Conservation (phyloP, 1,140 invertebrate genomes). For the Dendrolimus punctatus region DNA sequence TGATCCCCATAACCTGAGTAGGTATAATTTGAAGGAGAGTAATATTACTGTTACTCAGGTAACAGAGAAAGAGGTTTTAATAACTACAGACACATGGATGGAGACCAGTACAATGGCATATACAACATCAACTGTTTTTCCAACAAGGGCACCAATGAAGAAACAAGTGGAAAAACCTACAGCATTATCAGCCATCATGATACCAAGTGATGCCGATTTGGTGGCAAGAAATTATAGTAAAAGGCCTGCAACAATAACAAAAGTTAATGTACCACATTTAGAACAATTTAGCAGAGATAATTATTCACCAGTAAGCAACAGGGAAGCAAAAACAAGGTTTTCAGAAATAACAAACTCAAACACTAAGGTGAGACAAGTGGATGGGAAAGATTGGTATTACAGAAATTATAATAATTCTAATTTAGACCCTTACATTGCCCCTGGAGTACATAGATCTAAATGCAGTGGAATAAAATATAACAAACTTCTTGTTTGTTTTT, state of each 20-base stretch:
- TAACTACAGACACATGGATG: constrained; percentile 62
- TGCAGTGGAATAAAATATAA: constrained; percentile 9
- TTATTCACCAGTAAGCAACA: constrained; percentile 52
- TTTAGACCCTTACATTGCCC: constrained; percentile 77
- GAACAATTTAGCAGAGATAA: constrained; percentile 47
- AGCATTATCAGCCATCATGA: constrained; percentile 41
- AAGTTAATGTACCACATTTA: constrained; percentile 54
- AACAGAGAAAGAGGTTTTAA: constrained; percentile 58
- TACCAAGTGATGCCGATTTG: constrained; percentile 45
- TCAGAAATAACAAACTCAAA: constrained; percentile 30
- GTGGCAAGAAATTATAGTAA: constrained; percentile 31
- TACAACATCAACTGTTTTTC: constrained; percentile 22
- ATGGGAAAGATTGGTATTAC: constrained; percentile 83
- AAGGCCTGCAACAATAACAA: constrained; percentile 57
- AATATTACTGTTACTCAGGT: constrained; percentile 54
- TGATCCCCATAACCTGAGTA: constrained; percentile 42
- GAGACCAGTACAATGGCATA: constrained; percentile 40
- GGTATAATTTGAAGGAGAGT: constrained; percentile 59
- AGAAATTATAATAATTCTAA: constrained; percentile 83
- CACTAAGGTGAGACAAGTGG: constrained; percentile 48
- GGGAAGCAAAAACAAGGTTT: constrained; percentile 64
- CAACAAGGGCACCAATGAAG: constrained; percentile 34
- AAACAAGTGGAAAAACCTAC: constrained; percentile 50
- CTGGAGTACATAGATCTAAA: constrained; percentile 47
- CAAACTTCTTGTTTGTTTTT: constrained; percentile 7